Base-by-base conservation (phyloP, 2,888 invertebrate species). In the Mechanitis mazaeus region DNA sequence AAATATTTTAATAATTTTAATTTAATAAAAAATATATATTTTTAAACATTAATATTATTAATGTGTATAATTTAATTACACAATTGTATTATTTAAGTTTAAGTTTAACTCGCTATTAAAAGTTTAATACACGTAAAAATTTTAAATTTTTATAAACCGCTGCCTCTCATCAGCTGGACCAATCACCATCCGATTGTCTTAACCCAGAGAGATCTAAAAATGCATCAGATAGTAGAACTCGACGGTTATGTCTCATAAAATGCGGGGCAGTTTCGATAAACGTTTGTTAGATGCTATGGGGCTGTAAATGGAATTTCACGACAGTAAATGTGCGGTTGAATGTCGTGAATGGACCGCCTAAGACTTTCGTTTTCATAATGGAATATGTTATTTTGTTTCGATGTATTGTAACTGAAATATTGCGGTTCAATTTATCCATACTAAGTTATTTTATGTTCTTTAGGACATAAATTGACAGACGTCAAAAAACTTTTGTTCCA, bases 201-300 rank as follows among this genome's bases (percentile, higher is more conserved):
- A 82, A 87, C 85, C 87, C 78, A 81, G 81, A 83, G 81, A 81
- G 75, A 79, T 80, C 81, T 87, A 87, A 87, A 88, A 88, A 88
- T 88, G 83, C 82, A 83, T 83, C 83, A 80, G 83, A 83, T 83
- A 82, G 72, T 74, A 65, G 71, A 71, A 70, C 71, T 69, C 74
- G 75, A 70, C 77, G 76, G 84, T 88, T 81, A 87, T 86, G 88
- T 83, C 89, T 87, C 89, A 89, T 89, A 90, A 90, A 90, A 78
- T 85, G 83, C 75, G 79, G 72, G 78, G 76, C 72, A 73, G 75
- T 76, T 73, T 74, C 78, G 80, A 80, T 83, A 80, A 81, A 78
- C 77, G 74, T 76, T 74, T 72, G 72, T 72, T 67, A 69, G 72
- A 73, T 72, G 74, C 71, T 71, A 58, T 68, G 66, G 66, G 71